These are phyloP conservation scores for Linnaemya vulpina DNA, from an alignment of 2,888 invertebrate species.

Conservation along the genomic window DNA sequence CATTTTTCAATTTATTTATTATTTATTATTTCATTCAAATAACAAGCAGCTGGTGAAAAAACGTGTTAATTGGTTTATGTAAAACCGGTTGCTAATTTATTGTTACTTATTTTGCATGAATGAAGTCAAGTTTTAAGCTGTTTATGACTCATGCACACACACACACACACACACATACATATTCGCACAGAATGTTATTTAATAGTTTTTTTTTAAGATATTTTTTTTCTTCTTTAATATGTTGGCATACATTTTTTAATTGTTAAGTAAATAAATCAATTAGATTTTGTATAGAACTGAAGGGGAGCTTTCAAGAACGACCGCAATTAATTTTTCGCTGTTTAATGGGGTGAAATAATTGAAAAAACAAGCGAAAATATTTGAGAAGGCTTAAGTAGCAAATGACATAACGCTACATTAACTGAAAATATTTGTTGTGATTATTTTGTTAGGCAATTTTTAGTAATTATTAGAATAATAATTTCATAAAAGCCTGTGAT, in stretches of 20 bases:
- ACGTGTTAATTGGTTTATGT: slow-evolving; percentile 17
- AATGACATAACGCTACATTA: background rate
- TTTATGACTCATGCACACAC: slow-evolving; percentile 34
- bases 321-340: slow-evolving; percentile 17
- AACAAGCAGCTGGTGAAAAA: background rate
- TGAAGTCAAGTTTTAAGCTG: slow-evolving; percentile 28
- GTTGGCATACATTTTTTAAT: slow-evolving; percentile 39
- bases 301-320: slow-evolving; percentile 29
- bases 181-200: background rate
- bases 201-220: background rate
- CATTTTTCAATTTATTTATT: background rate
- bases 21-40: background rate
- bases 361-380: background rate
- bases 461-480: too few species aligned
- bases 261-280: slow-evolving; percentile 22
- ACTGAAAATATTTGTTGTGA: background rate
- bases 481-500: too few species aligned
- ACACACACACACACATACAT: background rate
- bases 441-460: too few species aligned
- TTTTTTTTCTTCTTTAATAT: background rate
- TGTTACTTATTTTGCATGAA: slow-evolving; percentile 5
- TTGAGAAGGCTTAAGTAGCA: background rate
- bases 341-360: background rate
- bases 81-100: slow-evolving; percentile 41
- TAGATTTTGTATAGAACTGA: slow-evolving; percentile 15